phyloP scores from a whole-genome alignment of 1,140 invertebrate species.

The Bombus sibiricus region DNA sequence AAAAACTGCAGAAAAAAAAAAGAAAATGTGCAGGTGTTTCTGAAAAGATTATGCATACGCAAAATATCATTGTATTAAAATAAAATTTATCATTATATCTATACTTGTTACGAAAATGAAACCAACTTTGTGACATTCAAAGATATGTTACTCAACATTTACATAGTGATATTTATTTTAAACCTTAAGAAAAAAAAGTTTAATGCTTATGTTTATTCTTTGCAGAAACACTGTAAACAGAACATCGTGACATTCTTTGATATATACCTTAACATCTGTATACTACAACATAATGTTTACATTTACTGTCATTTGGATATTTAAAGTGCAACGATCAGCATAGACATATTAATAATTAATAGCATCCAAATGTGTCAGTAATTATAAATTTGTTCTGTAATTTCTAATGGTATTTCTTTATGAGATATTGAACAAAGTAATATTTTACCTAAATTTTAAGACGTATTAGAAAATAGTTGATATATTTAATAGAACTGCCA shows the following conservation, averaged over 20 bases:
- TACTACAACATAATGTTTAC: constrained; percentile 49
- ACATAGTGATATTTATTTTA: not conserved
- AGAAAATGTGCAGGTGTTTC: constrained; percentile 59
- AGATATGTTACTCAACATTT: not conserved
- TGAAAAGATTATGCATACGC: constrained; percentile 66
- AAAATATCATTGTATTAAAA: constrained; percentile 14
- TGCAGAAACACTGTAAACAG: constrained; percentile 55
- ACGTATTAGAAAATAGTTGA: constrained; percentile 67
- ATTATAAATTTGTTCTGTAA: constrained; percentile 55
- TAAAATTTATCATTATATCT: constrained; percentile 27
- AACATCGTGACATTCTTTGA: constrained; percentile 68
- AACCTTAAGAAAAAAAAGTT: not conserved
- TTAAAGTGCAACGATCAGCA: constrained; percentile 72
- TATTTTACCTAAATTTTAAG: constrained; percentile 56
- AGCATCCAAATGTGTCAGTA: constrained; percentile 53
- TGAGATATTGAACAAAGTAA: constrained; percentile 52
- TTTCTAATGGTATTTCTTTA: constrained; percentile 60
- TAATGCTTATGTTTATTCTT: constrained; percentile 62
- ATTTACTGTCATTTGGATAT: constrained; percentile 57
- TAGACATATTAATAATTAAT: constrained; percentile 64
- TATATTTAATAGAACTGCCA: constrained; percentile 80
- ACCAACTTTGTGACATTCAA: constrained; percentile 8
- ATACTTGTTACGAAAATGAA: not conserved
- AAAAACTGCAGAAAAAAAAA: constrained; percentile 65
- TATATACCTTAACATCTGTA: constrained; percentile 62